phyloP scores from a whole-genome alignment of 2,888 invertebrate species.

The Ophion ventricosus region DNA sequence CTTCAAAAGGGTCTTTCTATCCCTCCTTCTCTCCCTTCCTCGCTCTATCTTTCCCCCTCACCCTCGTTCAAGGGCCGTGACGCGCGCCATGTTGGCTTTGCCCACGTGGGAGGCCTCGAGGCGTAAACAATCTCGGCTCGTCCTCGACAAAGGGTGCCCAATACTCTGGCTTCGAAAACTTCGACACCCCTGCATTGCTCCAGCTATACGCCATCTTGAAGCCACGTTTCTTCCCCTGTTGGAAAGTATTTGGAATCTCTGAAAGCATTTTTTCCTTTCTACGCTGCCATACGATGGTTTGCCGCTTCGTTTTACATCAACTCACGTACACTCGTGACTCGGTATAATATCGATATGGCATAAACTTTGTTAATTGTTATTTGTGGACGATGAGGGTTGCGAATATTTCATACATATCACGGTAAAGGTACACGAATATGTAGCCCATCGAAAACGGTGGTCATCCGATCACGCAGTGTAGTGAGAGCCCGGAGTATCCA shows the following conservation, averaged over 20 bases:
- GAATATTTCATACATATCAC: slow-evolving; percentile 56
- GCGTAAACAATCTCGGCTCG: slow-evolving; percentile 80
- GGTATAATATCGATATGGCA: slow-evolving; percentile 41
- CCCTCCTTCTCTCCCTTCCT: too few relatives aligned
- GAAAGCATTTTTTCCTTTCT: slow-evolving; percentile 34
- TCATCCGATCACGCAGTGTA: too few relatives aligned
- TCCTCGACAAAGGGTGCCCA: slow-evolving; percentile 63
- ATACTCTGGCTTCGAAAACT: slow-evolving; percentile 27
- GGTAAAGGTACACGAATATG: slow-evolving; percentile 59
- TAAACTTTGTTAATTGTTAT: slow-evolving; percentile 60
- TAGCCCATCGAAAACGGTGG: slow-evolving; percentile 62
- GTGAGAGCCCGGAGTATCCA: slow-evolving; percentile 48
- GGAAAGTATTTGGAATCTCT: slow-evolving; percentile 51
- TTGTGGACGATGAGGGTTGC: slow-evolving; percentile 43
- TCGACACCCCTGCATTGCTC: slow-evolving; percentile 22
- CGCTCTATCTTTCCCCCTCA: slow-evolving; percentile 19
- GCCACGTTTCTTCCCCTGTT: slow-evolving; percentile 45
- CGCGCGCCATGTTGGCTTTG: slow-evolving; percentile 78
- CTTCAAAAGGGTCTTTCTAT: slow-evolving; percentile 50
- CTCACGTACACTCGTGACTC: slow-evolving; percentile 27
- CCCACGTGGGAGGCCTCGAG: slow-evolving; percentile 81
- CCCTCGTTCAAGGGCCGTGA: slow-evolving; percentile 70
- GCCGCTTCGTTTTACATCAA: background rate
- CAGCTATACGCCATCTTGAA: slow-evolving; percentile 58
- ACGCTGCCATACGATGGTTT: background rate